phyloP scores from a whole-genome alignment of 2,888 invertebrate genomes.

The Plusia festucae region DNA sequence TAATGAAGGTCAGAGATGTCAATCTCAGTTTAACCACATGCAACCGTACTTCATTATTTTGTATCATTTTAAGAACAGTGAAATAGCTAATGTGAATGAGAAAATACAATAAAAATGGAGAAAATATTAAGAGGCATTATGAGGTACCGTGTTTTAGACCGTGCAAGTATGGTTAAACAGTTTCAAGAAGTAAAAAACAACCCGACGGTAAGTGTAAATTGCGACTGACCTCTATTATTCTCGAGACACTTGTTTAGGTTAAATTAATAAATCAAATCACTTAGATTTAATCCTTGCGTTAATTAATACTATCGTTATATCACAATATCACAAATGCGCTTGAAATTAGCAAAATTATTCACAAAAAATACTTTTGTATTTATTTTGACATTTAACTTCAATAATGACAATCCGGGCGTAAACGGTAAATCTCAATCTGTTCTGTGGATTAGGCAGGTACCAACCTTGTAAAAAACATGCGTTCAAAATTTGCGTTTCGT shows the following conservation, averaged over 20 bases:
- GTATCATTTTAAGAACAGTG: slow-evolving; percentile 29
- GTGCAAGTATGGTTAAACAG: slow-evolving; percentile 97
- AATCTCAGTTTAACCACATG: slow-evolving; percentile 62
- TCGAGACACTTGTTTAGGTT: not conserved
- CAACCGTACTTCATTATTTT: slow-evolving; percentile 45
- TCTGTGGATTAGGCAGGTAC: not conserved
- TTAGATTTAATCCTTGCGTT: slow-evolving; percentile 4
- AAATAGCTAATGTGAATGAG: slow-evolving; percentile 47
- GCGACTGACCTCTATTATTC: slow-evolving; percentile 61
- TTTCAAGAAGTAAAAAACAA: slow-evolving; percentile 96
- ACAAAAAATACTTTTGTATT: slow-evolving; percentile 19
- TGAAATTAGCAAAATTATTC: slow-evolving; percentile 8
- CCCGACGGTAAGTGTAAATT: slow-evolving; percentile 92
- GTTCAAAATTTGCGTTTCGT: not conserved
- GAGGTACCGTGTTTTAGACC: slow-evolving; percentile 94
- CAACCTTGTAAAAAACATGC: slow-evolving; percentile 15
- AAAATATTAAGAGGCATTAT: slow-evolving; percentile 96
- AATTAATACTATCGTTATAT: not conserved
- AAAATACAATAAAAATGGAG: slow-evolving; percentile 90
- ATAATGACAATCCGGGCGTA: slow-evolving; percentile 18
- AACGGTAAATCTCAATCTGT: not conserved
- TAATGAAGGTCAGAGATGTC: slow-evolving; percentile 85
- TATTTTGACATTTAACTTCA: slow-evolving; percentile 40
- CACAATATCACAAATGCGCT: not conserved
- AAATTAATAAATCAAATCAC: slow-evolving; percentile 7